phyloP scores from a whole-genome alignment of 1,140 invertebrate species.

The Ladona fulva region DNA sequence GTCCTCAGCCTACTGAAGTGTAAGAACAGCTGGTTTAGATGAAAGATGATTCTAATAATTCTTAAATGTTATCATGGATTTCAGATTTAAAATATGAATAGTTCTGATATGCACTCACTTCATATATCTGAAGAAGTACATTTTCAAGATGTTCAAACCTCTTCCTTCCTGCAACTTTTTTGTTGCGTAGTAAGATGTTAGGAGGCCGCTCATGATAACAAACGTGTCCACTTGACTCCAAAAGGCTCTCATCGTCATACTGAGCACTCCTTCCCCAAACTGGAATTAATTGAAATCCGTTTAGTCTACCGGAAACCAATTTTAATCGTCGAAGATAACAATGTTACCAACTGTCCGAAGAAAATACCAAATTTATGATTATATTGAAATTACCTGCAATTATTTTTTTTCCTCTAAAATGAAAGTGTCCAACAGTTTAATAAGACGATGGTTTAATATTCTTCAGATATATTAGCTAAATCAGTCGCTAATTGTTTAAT shows the following conservation, averaged over 20 bases:
- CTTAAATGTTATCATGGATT: neutral
- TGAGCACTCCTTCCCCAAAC: neutral
- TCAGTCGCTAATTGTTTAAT: no score
- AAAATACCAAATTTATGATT: no score
- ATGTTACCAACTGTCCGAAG: no score
- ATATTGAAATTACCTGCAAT: no score
- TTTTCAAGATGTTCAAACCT: constrained; percentile 6
- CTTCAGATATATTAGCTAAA: no score
- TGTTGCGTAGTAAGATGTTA: neutral
- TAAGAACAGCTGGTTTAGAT: neutral
- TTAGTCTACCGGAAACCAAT: no score
- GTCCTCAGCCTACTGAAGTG: neutral
- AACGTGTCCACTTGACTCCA: constrained; percentile 11
- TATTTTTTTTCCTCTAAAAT: no score
- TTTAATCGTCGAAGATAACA: no score
- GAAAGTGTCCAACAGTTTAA: no score
- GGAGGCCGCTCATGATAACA: constrained; percentile 11
- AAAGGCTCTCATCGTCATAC: neutral
- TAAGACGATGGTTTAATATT: no score
- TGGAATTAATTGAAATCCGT: neutral
- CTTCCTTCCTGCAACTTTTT: constrained; percentile 9
- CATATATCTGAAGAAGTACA: constrained; percentile 2
- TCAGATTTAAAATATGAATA: neutral
- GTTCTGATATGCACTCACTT: neutral
- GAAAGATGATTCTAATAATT: neutral